phyloP scores from a whole-genome alignment of 2,888 invertebrate species.

The Apotomis turbidana region DNA sequence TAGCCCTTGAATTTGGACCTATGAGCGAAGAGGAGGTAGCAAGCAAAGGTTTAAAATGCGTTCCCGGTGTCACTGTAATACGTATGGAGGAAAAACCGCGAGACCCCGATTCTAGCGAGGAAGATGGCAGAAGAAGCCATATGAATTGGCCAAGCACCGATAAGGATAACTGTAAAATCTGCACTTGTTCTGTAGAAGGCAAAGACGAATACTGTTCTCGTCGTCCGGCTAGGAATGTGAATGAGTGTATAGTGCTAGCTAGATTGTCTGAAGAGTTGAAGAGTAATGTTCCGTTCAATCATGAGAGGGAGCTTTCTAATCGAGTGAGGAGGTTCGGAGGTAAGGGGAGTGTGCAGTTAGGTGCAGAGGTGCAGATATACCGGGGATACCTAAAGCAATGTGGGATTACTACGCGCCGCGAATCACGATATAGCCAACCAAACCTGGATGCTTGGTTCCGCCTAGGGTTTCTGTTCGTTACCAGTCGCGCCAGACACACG shows the following conservation, averaged over 20 bases:
- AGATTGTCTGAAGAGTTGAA: conserved; percentile 48
- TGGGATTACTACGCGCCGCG: too few relatives aligned
- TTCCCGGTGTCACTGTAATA: conserved; percentile 69
- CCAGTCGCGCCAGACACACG: too few relatives aligned
- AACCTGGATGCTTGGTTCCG: too few relatives aligned
- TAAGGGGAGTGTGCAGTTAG: conserved; percentile 50
- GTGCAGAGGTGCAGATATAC: conserved; percentile 13
- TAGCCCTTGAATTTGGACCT: conserved; percentile 62
- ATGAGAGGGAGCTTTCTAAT: conserved; percentile 54
- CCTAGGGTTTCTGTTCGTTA: too few relatives aligned
- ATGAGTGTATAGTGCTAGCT: conserved; percentile 67
- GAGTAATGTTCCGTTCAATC: conserved; percentile 56
- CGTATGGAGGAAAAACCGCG: conserved; percentile 48
- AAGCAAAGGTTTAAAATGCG: conserved; percentile 54
- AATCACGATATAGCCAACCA: too few relatives aligned
- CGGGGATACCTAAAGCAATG: too few relatives aligned
- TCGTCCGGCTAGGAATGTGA: conserved; percentile 66
- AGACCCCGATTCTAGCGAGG: background rate
- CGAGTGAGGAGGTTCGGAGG: conserved; percentile 39
- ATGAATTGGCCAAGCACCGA: conserved; percentile 53
- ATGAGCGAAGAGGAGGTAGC: conserved; percentile 50
- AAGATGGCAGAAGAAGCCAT: conserved; percentile 52
- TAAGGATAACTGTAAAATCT: conserved; percentile 65
- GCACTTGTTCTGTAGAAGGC: conserved; percentile 68
- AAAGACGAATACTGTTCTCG: conserved; percentile 64